phyloP scores from a whole-genome alignment of 2,888 invertebrate species.

The Dione juno region DNA sequence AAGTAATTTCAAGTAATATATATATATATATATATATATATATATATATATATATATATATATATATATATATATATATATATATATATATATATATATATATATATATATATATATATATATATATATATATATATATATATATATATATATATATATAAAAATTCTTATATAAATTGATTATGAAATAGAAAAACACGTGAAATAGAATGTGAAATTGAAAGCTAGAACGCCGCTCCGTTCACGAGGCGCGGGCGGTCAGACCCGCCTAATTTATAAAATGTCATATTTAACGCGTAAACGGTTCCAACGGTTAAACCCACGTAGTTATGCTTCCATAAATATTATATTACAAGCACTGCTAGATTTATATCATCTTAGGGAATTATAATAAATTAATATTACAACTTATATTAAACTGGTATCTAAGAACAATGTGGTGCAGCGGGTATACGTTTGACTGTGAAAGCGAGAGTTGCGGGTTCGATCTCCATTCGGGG shows the following conservation, averaged over 20 bases:
- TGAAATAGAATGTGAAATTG: neutral
- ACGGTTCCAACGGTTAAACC: slow-evolving; percentile 3
- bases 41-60: no score
- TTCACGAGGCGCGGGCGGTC: neutral
- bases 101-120: no score
- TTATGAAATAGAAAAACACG: neutral
- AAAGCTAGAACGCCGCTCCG: neutral
- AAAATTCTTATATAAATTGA: neutral
- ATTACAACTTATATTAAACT: neutral
- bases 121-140: no score
- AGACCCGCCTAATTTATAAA: slow-evolving; percentile 13
- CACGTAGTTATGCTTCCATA: slow-evolving; percentile 25
- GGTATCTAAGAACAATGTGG: no score
- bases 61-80: no score
- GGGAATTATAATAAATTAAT: slow-evolving; percentile 23
- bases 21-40: no score
- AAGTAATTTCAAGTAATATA: no score
- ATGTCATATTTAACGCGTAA: slow-evolving; percentile 12
- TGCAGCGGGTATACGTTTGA: no score
- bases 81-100: no score
- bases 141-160: no score
- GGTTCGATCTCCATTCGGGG: no score
- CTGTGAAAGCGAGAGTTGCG: no score
- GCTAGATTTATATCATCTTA: slow-evolving; percentile 38
- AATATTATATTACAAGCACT: slow-evolving; percentile 22